These are phyloP conservation scores for Drosophila willistoni DNA, from an alignment of 1,140 invertebrate species.

Conservation along the genomic window DNA sequence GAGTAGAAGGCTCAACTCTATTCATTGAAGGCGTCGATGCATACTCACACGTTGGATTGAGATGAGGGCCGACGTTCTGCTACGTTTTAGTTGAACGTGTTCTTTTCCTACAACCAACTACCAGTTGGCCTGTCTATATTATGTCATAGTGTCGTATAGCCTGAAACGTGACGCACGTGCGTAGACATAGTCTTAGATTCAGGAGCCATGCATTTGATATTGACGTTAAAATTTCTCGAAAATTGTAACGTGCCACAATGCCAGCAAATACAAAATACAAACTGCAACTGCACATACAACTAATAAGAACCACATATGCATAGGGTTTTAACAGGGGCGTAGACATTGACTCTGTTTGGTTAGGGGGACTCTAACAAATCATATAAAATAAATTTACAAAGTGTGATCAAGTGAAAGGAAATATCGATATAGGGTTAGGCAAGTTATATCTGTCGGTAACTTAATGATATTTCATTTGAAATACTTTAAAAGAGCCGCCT, in stretches of 20 bases:
- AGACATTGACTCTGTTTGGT: too few species aligned
- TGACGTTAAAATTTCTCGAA: conserved; percentile 67
- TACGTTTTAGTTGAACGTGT: conserved; percentile 46
- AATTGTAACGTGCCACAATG: conserved; percentile 49
- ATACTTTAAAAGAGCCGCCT: conserved; percentile 12
- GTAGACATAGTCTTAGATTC: conserved; percentile 44
- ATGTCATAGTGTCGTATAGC: not conserved
- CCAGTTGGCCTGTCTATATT: conserved; percentile 23
- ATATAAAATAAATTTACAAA: not conserved
- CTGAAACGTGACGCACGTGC: conserved; percentile 66
- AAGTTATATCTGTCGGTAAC: too few species aligned
- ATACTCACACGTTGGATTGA: conserved; percentile 50
- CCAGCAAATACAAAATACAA: conserved; percentile 39
- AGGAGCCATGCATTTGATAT: conserved; percentile 61
- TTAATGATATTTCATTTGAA: not conserved
- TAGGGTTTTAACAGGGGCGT: too few species aligned
- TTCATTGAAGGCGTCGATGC: conserved; percentile 51
- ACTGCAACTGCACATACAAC: conserved; percentile 19
- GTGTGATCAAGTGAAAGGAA: too few species aligned
- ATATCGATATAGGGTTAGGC: too few species aligned
- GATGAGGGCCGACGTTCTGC: conserved; percentile 1
- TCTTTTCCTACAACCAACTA: conserved; percentile 5
- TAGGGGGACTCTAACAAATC: too few species aligned
- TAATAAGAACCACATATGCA: too few species aligned
- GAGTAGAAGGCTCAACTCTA: conserved; percentile 52